Base-by-base conservation (phyloP, 2,113 vertebrate genomes). In the Scomber colias region DNA sequence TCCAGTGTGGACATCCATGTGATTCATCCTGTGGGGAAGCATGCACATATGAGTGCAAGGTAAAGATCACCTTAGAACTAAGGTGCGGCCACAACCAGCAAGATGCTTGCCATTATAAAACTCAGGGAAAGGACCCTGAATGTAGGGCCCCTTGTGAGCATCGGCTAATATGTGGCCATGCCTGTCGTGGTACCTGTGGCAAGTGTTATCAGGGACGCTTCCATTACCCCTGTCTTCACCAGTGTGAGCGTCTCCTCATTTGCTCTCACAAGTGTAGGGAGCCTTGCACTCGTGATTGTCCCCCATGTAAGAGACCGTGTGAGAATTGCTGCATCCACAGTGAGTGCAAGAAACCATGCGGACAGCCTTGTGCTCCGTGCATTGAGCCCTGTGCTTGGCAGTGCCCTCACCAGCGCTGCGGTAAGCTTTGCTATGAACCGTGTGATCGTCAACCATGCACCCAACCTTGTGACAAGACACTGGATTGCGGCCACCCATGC, bases 271-370 rank as follows among this genome's bases (percentile, higher is more conserved):
- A 89, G 84, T 98, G 97, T 85, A 79, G n/a, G 57, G 93, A 95
- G 82, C 95, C 96, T 0, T 99, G 98, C 85, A 95, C 90, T 11
- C 60, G 81, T 0, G 91, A 95, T 51, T 97, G 97, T 79, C 97
- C 97, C 0, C 95, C 97, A 15, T 98, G 97, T 87, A 82, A 60
- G 67, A 63, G 50, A 62, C 45, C 27, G 3, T 98, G 97, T 82
- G 85, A 97, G 92, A 99, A 98, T 79, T 94, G 92, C 15, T 98
- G 97, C 21, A 4, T 96, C 80, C 97, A 99, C 82, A 98, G 97
- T 50, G 90, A 84, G 44, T 99, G 97, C 84, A 94, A 82, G 84
- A 97, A 93, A 76, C 90, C 75, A 44, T 99, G 97, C 67, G 96
- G 97, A 4, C 92, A 96, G 53, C 72, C 91, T 3, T 99, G 97